Evolutionary conservation across 2,113 vertebrate genomes (phyloP).

Genomic region (Anolis sagrei): DNA sequence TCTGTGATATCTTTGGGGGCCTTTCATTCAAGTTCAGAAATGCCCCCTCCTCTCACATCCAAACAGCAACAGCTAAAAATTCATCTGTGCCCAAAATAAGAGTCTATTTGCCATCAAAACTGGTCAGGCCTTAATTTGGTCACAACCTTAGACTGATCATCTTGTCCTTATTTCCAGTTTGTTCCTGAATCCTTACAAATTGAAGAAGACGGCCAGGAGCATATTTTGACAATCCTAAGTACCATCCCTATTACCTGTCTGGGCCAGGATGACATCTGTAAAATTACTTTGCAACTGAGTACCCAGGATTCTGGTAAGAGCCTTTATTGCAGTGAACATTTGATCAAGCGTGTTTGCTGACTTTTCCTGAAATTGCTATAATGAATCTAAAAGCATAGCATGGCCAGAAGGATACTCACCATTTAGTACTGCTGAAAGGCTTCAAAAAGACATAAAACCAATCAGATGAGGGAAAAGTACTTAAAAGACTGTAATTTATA

Average conservation of each 20-base stretch:
- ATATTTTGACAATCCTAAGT: constrained; percentile 79
- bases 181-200: constrained; percentile 79
- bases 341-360: not conserved
- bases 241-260: constrained; percentile 74
- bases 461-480: constrained; percentile 13
- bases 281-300: constrained; percentile 76
- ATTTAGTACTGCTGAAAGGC: constrained; percentile 7
- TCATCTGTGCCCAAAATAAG: not conserved
- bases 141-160: constrained; percentile 8
- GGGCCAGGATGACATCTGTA: constrained; percentile 68
- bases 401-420: not conserved
- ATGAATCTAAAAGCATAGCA: constrained; percentile 11
- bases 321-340: not conserved
- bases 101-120: not conserved
- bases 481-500: not conserved
- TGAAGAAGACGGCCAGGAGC: constrained; percentile 79
- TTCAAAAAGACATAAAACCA: constrained; percentile 33
- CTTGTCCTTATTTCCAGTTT: constrained; percentile 73
- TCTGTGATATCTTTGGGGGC: too few species aligned
- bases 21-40: not conserved
- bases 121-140: not conserved
- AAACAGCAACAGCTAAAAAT: constrained; percentile 1
- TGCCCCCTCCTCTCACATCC: not conserved
- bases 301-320: constrained; percentile 76
- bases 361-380: not conserved